phyloP scores from a whole-genome alignment of 1,140 invertebrate species.

The Drosophila quadrilineata region DNA sequence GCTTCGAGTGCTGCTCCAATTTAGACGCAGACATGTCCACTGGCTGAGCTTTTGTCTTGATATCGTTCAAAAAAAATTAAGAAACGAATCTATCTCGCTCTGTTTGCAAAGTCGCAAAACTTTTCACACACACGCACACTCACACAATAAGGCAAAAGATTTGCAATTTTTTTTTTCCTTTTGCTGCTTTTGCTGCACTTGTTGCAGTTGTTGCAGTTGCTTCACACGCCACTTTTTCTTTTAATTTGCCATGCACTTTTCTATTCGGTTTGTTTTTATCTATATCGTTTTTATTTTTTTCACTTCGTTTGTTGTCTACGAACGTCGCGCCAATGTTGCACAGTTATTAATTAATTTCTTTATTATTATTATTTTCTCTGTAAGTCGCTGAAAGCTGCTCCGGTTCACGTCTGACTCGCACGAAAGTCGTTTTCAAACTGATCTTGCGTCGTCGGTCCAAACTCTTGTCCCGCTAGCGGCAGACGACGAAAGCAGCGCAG shows the following conservation, averaged over 20 bases:
- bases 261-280: slow-evolving; percentile 41
- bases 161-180: slow-evolving; percentile 13
- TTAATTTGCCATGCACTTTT: slow-evolving; percentile 59
- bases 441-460: slow-evolving; percentile 8
- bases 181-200: slow-evolving; percentile 22
- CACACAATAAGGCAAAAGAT: slow-evolving; percentile 5
- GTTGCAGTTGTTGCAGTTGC: slow-evolving; percentile 36
- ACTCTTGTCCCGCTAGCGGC: slow-evolving; percentile 14
- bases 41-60: slow-evolving; percentile 20
- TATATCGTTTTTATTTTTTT: slow-evolving; percentile 26
- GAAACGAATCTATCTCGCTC: slow-evolving; percentile 1
- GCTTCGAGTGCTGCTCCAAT: slow-evolving; percentile 80
- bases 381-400: slow-evolving; percentile 23
- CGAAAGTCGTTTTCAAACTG: slow-evolving; percentile 75
- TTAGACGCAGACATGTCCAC: slow-evolving; percentile 60
- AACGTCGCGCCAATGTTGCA: slow-evolving; percentile 55
- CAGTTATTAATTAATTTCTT: slow-evolving; percentile 28
- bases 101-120: slow-evolving; percentile 18
- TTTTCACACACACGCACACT: no score
- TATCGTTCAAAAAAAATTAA: no score
- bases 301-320: slow-evolving; percentile 42
- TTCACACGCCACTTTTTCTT: slow-evolving; percentile 57
- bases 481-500: slow-evolving; percentile 50
- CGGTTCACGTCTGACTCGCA: slow-evolving; percentile 68
- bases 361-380: no score